Conservation (phyloP, 2,888 invertebrate genomes). For the Axea sp. region DNA sequence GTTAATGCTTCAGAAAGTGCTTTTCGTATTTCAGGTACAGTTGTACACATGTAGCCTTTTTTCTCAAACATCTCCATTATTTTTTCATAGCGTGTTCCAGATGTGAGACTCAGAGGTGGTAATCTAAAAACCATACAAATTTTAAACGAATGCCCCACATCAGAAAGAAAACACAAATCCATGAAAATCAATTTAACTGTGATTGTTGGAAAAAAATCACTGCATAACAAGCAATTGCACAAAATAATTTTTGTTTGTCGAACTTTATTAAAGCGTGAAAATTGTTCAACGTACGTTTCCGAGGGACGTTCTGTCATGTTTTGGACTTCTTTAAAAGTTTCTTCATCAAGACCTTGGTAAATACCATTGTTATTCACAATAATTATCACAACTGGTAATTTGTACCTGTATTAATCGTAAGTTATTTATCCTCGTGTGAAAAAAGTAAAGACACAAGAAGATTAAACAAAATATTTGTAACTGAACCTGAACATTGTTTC, state of each 20-base stretch:
- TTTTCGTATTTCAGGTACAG: slow-evolving; percentile 86
- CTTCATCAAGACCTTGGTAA: slow-evolving; percentile 90
- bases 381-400: slow-evolving; percentile 92
- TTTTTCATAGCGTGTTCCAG: slow-evolving; percentile 91
- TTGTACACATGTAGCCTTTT: slow-evolving; percentile 89
- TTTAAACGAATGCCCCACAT: slow-evolving; percentile 1
- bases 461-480: slow-evolving; percentile 2
- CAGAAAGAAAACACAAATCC: too few relatives aligned
- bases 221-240: too few relatives aligned
- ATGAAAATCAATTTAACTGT: too few relatives aligned
- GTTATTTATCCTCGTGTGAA: too few relatives aligned
- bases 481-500: slow-evolving; percentile 93
- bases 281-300: slow-evolving; percentile 85
- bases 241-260: too few relatives aligned
- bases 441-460: too few relatives aligned
- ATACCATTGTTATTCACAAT: slow-evolving; percentile 98
- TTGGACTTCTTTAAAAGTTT: slow-evolving; percentile 86
- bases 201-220: too few relatives aligned
- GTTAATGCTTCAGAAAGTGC: slow-evolving; percentile 86
- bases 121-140: slow-evolving; percentile 81
- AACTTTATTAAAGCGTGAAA: too few relatives aligned
- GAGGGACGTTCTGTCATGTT: slow-evolving; percentile 84
- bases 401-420: too few relatives aligned
- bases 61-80: slow-evolving; percentile 93
- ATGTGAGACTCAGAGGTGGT: slow-evolving; percentile 90